Conservation (phyloP, 1,140 invertebrate genomes). For the Trigoniulus corallinus region DNA sequence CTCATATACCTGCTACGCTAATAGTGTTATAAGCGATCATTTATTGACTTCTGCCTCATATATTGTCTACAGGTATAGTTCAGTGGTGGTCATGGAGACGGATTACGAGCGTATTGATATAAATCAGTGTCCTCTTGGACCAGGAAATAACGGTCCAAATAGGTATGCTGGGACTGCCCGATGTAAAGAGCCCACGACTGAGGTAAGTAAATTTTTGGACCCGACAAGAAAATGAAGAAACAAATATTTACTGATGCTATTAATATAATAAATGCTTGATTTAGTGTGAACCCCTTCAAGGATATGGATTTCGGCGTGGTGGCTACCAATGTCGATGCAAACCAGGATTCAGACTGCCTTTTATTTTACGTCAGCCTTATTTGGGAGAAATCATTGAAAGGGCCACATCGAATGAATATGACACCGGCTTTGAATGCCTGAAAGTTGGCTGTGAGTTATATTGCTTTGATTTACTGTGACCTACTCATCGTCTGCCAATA, state of each 20-base stretch:
- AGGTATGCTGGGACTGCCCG: slow-evolving; percentile 74
- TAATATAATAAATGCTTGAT: background rate
- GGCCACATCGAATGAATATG: slow-evolving; percentile 77
- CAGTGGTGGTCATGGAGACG: slow-evolving; percentile 81
- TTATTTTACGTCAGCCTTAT: slow-evolving; percentile 69
- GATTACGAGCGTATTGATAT: slow-evolving; percentile 95
- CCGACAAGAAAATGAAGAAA: too few relatives aligned
- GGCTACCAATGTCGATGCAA: slow-evolving; percentile 90
- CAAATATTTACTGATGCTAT: background rate
- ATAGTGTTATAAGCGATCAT: slow-evolving; percentile 1
- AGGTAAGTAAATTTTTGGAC: slow-evolving; percentile 40
- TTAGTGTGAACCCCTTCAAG: slow-evolving; percentile 88
- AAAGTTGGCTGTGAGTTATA: slow-evolving; percentile 74
- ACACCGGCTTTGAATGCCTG: slow-evolving; percentile 77
- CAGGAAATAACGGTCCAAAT: slow-evolving; percentile 77
- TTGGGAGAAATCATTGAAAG: slow-evolving; percentile 84
- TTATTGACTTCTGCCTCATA: too few relatives aligned
- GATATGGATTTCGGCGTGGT: slow-evolving; percentile 85
- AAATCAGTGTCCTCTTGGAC: slow-evolving; percentile 82
- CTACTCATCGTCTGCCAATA: background rate
- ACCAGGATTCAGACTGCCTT: slow-evolving; percentile 74
- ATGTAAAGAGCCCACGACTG: slow-evolving; percentile 84
- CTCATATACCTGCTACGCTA: background rate
- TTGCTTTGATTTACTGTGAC: slow-evolving; percentile 3
- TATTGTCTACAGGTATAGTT: slow-evolving; percentile 78